Evolutionary conservation across 2,888 invertebrate genomes (phyloP), one percentile per base, ranked within the genome.

Genomic region (Dysmachus trigonus): DNA sequence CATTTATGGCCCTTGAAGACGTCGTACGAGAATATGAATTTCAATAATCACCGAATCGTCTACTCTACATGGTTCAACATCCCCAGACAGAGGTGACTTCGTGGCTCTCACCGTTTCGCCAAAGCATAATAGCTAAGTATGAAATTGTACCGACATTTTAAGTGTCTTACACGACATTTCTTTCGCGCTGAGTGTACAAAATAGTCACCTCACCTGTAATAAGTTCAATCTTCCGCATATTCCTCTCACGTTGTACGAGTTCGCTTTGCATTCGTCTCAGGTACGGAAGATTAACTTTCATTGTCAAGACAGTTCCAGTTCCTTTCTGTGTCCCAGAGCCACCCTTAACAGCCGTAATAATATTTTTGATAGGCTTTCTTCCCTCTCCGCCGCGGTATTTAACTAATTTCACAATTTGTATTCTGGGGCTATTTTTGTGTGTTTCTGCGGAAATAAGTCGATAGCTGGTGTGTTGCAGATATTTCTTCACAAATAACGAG

Each of bases 321-420:
- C 18, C 8, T 38, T 76, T 38, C 76, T 22, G 13, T 35, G 38
- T 76, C 38, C 15, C 38, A 5, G 18, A 38, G 41, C 18, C 76
- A 38, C 38, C 38, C 76, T 35, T 76, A 76, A 38, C 76, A 76
- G 76, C 76, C 35, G 76, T 76, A 76, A 38, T 76, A 76, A 76
- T 76, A 76, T 35, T 76, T 76, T 76, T 76, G 76, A 76, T 76
- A 22, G 76, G 76, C 35, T 76, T 76, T 76, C 22, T 41, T 76
- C 38, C 38, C 35, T 76, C 18, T 33, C 35, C 13, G 41, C 41
- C 38, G 33, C 38, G 38, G 38, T 38, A 76, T 76, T 76, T 76
- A 38, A 76, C 76, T 76, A 76, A 76, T 76, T 76, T 76, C 13
- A 33, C 76, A 76, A 76, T 76, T 76, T 76, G 76, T 76, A 76